These are phyloP conservation scores for Agelastica alni DNA, from an alignment of 2,888 invertebrate genomes.

Conservation along the genomic window DNA sequence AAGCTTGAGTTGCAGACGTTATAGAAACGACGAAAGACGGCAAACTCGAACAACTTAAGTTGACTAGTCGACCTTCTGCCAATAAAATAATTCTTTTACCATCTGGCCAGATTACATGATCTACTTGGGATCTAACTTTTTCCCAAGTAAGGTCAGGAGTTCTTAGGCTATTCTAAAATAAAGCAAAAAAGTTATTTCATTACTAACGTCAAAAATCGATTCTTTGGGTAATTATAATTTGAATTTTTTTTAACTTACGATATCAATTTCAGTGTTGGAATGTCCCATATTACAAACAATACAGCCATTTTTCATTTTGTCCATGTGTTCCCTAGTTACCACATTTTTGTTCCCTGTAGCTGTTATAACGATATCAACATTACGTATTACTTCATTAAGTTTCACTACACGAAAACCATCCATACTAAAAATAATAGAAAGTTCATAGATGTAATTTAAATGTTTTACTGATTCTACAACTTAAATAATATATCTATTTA, in stretches of 20 bases:
- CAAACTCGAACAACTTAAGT: conserved; percentile 94
- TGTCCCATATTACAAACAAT: conserved; percentile 98
- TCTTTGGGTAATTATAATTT: conserved; percentile 1
- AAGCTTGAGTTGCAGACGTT: conserved; percentile 94
- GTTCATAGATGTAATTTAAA: neutral
- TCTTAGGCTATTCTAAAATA: conserved; percentile 75
- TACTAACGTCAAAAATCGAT: no score
- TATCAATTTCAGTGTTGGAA: conserved; percentile 95
- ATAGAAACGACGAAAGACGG: conserved; percentile 98
- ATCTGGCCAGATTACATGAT: conserved; percentile 98
- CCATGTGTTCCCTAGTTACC: conserved; percentile 93
- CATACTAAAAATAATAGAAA: conserved; percentile 69
- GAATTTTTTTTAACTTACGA: conserved; percentile 62
- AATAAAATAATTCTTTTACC: conserved; percentile 91
- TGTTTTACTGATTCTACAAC: neutral
- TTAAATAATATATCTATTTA: no score
- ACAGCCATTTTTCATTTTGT: conserved; percentile 94
- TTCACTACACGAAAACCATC: conserved; percentile 95
- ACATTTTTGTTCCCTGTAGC: conserved; percentile 98
- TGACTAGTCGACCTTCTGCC: conserved; percentile 94
- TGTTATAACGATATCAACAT: conserved; percentile 95
- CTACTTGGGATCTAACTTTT: conserved; percentile 95
- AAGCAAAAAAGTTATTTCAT: conserved; percentile 18
- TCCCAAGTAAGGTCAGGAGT: conserved; percentile 97
- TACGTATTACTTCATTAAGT: conserved; percentile 89